Evolutionary conservation across 2,888 invertebrate genomes (phyloP).

Genomic region (Lasiommata megera): DNA sequence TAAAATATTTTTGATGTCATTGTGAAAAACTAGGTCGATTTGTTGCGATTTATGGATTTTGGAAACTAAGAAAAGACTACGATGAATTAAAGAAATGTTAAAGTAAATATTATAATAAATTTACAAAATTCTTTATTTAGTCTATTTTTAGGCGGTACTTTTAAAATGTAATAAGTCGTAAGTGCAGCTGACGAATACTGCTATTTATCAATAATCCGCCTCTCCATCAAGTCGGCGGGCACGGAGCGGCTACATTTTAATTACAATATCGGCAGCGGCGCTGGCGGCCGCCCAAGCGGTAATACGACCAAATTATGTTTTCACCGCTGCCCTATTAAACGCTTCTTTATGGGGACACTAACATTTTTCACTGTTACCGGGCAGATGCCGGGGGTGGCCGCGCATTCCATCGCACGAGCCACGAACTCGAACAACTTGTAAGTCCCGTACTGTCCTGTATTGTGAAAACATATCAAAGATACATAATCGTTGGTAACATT

Average conservation of each 20-base stretch:
- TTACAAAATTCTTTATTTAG: too few species aligned
- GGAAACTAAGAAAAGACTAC: too few species aligned
- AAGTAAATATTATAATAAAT: too few species aligned
- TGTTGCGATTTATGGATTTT: too few species aligned
- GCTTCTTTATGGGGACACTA: slow-evolving; percentile 23
- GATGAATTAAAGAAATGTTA: too few species aligned
- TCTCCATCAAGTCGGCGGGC: neutral
- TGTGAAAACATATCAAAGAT: too few species aligned
- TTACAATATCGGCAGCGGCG: slow-evolving; percentile 12
- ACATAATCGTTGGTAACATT: too few species aligned
- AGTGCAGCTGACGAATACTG: slow-evolving; percentile 1
- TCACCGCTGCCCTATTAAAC: slow-evolving; percentile 19
- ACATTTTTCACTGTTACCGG: slow-evolving; percentile 27
- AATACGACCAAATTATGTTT: slow-evolving; percentile 19
- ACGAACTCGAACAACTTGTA: too few species aligned
- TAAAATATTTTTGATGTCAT: too few species aligned
- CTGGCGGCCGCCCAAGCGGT: slow-evolving; percentile 22
- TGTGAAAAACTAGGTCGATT: too few species aligned
- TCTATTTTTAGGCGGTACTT: neutral
- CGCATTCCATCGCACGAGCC: neutral
- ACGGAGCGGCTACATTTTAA: slow-evolving; percentile 18
- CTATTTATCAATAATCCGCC: neutral
- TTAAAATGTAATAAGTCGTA: neutral
- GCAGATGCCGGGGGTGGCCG: neutral
- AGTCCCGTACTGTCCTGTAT: too few species aligned